Base-by-base conservation (phyloP, 2,797 vertebrate genomes). In the Trichosurus vulpecula region DNA sequence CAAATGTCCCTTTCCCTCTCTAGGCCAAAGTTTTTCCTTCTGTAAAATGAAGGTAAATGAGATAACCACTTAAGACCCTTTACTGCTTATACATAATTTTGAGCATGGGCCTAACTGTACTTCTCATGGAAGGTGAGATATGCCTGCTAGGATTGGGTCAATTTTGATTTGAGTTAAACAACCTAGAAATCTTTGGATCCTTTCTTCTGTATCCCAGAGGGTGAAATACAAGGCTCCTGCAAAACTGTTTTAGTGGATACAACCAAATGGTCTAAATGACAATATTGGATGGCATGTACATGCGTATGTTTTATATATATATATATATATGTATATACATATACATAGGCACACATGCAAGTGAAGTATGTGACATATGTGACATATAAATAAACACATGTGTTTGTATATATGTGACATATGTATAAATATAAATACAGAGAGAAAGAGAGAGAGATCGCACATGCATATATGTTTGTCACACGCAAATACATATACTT, bases 11-110 rank as follows among this genome's bases (percentile, higher is more conserved):
- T 66, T 66, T n/a, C 35, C 0, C 13, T 93, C 9, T 74, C 25
- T 74, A 89, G 52, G 47, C 6, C 91, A 95, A 90, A 61, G 91
- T 47, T 96, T 95, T 51, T 89, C 81, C n/a, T 91, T 55, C 0
- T 95, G 19, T 92, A 1, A 94, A 96, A 91, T 89, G 54, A 90
- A 94, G n/a, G 22, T 81, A 8, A 81, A 25, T 47, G 35, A 19
- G 74, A 47, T 47, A 47, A 81, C 41, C 41, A 47, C 22, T 25
- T 47, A 81, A 81, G 41, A 81, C 22, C 9, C 74, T 47, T 47
- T 81, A 27, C 22, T 81, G 74, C 22, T 81, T 81, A 81, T 1
- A 27, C 27, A 47, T 47, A 25, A 81, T 47, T 81, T 27, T 81
- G 22, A 81, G 19, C 41, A 41, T 81, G 22, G 8, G 74, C 22